A percentile compares a stretch with the other conserved stretches of the same genome.
phyloP scores from a whole-genome alignment of 2,888 invertebrate species.

The Mythimna impura region DNA sequence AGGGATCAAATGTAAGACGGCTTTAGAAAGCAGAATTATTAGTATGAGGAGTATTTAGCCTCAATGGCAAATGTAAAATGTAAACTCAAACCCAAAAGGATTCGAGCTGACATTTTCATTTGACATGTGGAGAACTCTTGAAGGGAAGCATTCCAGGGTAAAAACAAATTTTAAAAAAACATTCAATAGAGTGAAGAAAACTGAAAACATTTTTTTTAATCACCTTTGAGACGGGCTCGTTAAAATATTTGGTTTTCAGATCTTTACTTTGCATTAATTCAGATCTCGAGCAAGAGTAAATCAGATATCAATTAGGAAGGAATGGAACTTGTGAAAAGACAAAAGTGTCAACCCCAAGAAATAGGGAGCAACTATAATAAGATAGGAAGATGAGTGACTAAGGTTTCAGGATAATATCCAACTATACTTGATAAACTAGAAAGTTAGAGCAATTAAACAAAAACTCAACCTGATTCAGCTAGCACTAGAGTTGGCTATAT shows the following conservation, averaged over 20 bases:
- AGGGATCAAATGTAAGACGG: slow-evolving; percentile 41
- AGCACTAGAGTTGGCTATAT: too few relatives aligned
- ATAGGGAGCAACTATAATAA: too few relatives aligned
- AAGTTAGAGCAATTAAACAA: not conserved
- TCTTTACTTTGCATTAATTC: not conserved
- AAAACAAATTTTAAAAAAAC: not conserved
- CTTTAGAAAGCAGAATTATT: slow-evolving; percentile 38
- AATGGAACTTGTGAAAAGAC: not conserved
- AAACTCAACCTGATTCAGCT: not conserved
- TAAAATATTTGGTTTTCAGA: too few relatives aligned
- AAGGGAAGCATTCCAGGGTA: not conserved
- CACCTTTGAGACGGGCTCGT: not conserved
- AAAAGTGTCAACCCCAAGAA: not conserved
- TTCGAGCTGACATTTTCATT: not conserved
- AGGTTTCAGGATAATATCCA: not conserved
- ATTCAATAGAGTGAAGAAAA: not conserved
- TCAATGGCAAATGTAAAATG: not conserved
- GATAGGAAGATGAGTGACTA: not conserved
- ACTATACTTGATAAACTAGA: not conserved
- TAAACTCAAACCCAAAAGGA: not conserved
- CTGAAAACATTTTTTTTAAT: not conserved
- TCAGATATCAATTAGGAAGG: not conserved
- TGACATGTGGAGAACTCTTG: too few relatives aligned
- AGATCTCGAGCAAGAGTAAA: not conserved
- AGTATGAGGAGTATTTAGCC: slow-evolving; percentile 11